Percentiles rank a stretch among this genome's conserved stretches.
phyloP scores from a whole-genome alignment of 2,797 vertebrate species.

The Hippoglossus hippoglossus region DNA sequence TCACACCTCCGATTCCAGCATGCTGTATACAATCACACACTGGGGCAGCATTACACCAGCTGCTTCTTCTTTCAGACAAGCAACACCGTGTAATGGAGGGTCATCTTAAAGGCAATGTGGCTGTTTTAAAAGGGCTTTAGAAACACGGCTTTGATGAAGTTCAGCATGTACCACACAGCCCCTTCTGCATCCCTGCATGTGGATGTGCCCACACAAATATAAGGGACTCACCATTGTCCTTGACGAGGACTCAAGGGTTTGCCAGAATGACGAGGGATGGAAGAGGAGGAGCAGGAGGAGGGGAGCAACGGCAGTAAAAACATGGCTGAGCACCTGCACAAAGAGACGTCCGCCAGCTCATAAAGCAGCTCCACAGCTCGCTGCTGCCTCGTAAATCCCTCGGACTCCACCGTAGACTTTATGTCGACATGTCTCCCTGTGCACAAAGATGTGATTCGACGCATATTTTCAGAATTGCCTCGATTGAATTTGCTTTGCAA shows the following conservation, averaged over 20 bases:
- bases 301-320: slow-evolving; percentile 61
- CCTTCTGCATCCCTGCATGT: slow-evolving; percentile 2
- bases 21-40: not conserved
- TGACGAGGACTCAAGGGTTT: slow-evolving; percentile 51
- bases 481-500: slow-evolving; percentile 27
- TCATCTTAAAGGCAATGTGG: not conserved
- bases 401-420: slow-evolving; percentile 37
- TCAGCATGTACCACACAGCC: not conserved
- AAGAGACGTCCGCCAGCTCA: slow-evolving; percentile 59
- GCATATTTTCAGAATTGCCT: slow-evolving; percentile 11
- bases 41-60: not conserved
- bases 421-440: slow-evolving; percentile 13
- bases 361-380: slow-evolving; percentile 61
- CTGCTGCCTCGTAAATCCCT: slow-evolving; percentile 64
- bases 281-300: slow-evolving; percentile 37
- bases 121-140: not conserved
- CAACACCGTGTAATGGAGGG: not conserved
- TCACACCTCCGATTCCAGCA: not conserved
- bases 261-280: slow-evolving; percentile 39
- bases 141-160: not conserved
- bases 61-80: no score
- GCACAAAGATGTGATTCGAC: slow-evolving; percentile 25
- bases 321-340: slow-evolving; percentile 61
- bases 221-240: slow-evolving; percentile 45
- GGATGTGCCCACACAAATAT: slow-evolving; percentile 11